These are phyloP conservation scores for Parotia lawesii DNA, from an alignment of 2,113 vertebrate species.

Conservation along the genomic window DNA sequence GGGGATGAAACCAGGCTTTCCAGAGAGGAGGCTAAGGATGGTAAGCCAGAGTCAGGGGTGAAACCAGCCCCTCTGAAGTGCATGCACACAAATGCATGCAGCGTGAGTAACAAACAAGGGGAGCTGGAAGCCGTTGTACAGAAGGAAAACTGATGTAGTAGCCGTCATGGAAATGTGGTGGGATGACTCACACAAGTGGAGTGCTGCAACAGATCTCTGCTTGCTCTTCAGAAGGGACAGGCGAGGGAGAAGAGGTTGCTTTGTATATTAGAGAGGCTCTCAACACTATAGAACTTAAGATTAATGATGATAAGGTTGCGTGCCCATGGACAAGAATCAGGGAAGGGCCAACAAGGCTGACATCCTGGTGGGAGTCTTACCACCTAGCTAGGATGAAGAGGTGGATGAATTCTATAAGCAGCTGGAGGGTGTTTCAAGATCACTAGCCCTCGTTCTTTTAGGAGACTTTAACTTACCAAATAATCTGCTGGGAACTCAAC, in stretches of 20 bases:
- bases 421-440: not conserved
- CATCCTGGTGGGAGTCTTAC: not conserved
- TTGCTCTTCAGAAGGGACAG: not conserved
- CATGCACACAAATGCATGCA: no score
- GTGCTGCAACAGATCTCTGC: not conserved
- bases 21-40: not conserved
- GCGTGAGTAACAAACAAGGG: no score
- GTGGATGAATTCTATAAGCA: not conserved
- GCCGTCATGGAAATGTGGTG: accelerated
- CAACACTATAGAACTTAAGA: accelerated
- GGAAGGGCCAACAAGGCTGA: not conserved
- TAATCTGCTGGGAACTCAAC: not conserved
- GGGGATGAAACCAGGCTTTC: not conserved
- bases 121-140: accelerated
- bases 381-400: not conserved
- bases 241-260: not conserved
- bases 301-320: not conserved
- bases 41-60: not conserved
- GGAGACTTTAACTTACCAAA: not conserved
- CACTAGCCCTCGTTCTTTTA: not conserved
- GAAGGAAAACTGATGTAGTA: not conserved
- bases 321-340: not conserved
- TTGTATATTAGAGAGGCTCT: not conserved
- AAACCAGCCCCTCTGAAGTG: not conserved
- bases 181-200: accelerated